phyloP scores from a whole-genome alignment of 2,888 invertebrate species.

The Andrena fulva region DNA sequence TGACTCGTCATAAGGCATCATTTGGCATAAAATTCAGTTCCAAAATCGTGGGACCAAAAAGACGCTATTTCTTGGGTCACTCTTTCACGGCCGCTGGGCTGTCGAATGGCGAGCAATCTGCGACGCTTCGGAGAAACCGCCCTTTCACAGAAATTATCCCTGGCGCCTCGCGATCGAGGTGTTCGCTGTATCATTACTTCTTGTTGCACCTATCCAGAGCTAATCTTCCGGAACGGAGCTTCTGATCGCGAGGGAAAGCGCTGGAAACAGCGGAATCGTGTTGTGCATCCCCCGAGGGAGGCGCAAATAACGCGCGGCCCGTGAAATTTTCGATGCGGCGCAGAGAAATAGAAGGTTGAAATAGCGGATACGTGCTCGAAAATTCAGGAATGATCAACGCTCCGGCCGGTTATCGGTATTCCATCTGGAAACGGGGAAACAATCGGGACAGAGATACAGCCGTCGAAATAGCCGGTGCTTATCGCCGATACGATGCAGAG shows the following conservation, averaged over 20 bases:
- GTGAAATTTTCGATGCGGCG: constrained; percentile 43
- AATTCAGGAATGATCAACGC: constrained; percentile 55
- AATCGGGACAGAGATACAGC: constrained; percentile 46
- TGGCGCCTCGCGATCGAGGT: background rate
- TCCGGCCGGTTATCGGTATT: constrained; percentile 37
- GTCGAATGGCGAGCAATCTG: too few species aligned
- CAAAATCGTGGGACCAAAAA: too few species aligned
- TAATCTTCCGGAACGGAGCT: background rate
- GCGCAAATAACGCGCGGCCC: constrained; percentile 32
- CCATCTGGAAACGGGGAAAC: constrained; percentile 52
- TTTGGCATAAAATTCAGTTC: too few species aligned
- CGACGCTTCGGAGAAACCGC: too few species aligned
- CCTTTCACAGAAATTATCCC: too few species aligned
- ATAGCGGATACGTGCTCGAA: constrained; percentile 29
- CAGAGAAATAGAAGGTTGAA: constrained; percentile 50
- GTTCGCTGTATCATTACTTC: constrained; percentile 6
- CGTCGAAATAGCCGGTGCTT: constrained; percentile 52
- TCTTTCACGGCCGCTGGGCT: too few species aligned
- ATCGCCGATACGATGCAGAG: constrained; percentile 46
- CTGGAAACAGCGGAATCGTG: constrained; percentile 10
- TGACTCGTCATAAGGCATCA: too few species aligned
- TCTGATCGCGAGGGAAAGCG: constrained; percentile 3
- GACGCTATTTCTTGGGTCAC: too few species aligned
- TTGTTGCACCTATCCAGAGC: background rate
- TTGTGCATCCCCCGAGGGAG: constrained; percentile 25